Base-by-base conservation (phyloP, 2,888 invertebrate species). In the Drosophila tanythrix region DNA sequence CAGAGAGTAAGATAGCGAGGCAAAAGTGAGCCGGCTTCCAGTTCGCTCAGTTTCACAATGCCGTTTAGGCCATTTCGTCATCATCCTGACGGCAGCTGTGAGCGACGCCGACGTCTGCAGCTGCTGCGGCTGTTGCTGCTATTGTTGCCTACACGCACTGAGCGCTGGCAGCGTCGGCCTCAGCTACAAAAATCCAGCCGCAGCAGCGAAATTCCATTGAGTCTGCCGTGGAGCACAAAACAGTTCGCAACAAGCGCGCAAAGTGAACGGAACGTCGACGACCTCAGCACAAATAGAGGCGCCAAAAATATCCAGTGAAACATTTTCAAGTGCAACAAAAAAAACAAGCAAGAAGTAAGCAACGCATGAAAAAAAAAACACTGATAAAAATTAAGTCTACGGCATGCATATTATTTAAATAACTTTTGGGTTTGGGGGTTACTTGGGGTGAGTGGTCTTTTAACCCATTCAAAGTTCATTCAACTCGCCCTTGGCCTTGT, bases 221-320 rank as follows among this genome's bases (percentile, higher is more conserved):
- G 81, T 85, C 76, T 77, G 69, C 59, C 55, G 61, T 68, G 51
- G 52, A 77, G 67, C 67, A 57, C 68, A 70, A 80, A 81, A 81
- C 91, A 92, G 91, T 91, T 89, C 85, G 81, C 70, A 79, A 70
- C 83, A 77, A 91, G 74, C 80, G 79, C 81, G 83, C 91, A 84
- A 86, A 90, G 77, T 74, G 88, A 82, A 81, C 79, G 82, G 82
- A 79, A 88, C 82, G 81, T 83, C 89, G 74, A 76, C 74, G 76
- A 88, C 76, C 82, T 81, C 81, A 79, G 66, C 18, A 43, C 38
- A 10, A 43, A 58, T 55, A 38, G 71, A 83, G 73, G 79, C 74
- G 75, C 76, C 76, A 61, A 67, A 71, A 59, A 73, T 53, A 77
- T 70, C 68, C 83, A 86, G 71, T 74, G 77, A 68, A 64, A 52